Evolutionary conservation across 2,797 vertebrate species (phyloP).

Genomic region (Lycodopsis pacificus): DNA sequence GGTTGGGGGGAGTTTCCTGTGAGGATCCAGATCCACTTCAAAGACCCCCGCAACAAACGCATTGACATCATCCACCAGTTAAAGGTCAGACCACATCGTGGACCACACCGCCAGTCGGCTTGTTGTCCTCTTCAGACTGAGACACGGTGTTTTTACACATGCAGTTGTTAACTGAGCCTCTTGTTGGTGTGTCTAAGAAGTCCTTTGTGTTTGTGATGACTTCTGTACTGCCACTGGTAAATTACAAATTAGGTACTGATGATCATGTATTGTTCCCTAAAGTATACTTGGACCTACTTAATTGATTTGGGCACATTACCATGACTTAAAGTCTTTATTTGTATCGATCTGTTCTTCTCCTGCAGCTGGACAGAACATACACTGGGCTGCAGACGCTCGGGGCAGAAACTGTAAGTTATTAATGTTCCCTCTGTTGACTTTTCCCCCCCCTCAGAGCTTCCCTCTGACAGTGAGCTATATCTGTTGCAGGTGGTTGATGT

Average conservation of each 20-base stretch:
- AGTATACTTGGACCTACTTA: background rate
- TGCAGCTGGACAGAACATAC: constrained; percentile 96
- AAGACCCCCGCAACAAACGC: constrained; percentile 98
- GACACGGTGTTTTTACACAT: background rate
- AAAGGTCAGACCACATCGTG: constrained; percentile 87
- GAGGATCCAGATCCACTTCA: constrained; percentile 99
- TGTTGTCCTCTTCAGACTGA: constrained; percentile 14
- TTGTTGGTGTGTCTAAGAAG: background rate
- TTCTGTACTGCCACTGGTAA: background rate
- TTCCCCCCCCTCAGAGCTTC: background rate
- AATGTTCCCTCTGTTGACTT: constrained; percentile 15
- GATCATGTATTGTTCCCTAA: background rate
- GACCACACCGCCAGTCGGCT: constrained; percentile 5
- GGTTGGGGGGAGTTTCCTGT: constrained; percentile 99
- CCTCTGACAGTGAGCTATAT: constrained; percentile 35
- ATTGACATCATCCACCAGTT: constrained; percentile 99
- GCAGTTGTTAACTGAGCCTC: background rate
- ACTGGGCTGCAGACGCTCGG: constrained; percentile 98
- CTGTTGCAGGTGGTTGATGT: constrained; percentile 94
- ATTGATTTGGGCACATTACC: background rate
- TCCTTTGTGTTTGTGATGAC: constrained; percentile 11
- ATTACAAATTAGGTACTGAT: background rate
- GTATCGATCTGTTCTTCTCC: constrained; percentile 46
- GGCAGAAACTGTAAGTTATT: constrained; percentile 92
- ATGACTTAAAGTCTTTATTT: constrained; percentile 1